phyloP scores from a whole-genome alignment of 2,113 vertebrate species.

The Suncus etruscus region DNA sequence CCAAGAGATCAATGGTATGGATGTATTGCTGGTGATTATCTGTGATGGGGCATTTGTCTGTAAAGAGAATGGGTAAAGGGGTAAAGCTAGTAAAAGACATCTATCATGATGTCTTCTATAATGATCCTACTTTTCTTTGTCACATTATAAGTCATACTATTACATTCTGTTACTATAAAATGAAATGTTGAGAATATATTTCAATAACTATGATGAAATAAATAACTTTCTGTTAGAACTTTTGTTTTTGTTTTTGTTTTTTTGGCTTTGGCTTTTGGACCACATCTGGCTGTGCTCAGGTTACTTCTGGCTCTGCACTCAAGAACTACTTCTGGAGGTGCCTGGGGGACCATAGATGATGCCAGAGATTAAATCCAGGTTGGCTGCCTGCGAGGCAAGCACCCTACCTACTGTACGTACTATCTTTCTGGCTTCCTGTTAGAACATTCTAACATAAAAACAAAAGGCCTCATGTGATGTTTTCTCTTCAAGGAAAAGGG shows the following conservation, averaged over 20 bases:
- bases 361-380: no score
- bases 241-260: no score
- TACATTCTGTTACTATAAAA: slow-evolving; percentile 48
- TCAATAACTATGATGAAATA: neutral
- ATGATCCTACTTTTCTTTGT: slow-evolving; percentile 9
- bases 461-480: neutral
- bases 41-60: neutral
- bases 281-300: no score
- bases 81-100: slow-evolving; percentile 24
- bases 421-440: neutral
- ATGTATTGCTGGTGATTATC: neutral
- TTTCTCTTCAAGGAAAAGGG: neutral
- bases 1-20: neutral
- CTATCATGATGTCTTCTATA: slow-evolving; percentile 20
- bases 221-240: slow-evolving; percentile 36
- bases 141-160: neutral
- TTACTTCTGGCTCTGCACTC: no score
- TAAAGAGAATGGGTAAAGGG: neutral
- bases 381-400: no score
- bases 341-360: no score
- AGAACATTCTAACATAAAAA: neutral
- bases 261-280: no score
- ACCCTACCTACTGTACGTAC: no score
- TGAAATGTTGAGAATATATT: neutral
- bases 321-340: no score